Base-by-base conservation (phyloP, 2,888 invertebrate genomes). In the Escarpia spicata region DNA sequence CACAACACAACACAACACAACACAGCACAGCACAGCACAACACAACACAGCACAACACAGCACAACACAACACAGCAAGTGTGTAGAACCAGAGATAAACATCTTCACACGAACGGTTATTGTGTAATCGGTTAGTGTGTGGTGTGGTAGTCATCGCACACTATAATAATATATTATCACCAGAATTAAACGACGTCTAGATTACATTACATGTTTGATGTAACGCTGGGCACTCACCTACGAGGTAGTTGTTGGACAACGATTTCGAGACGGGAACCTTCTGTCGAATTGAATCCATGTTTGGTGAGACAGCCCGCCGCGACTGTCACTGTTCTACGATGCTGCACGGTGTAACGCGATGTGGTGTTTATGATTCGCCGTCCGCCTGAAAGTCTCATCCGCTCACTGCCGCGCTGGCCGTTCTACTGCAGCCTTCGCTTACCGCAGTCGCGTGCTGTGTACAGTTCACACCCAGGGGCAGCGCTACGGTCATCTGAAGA, bases 231-330 rank as follows among this genome's bases (percentile, higher is more conserved):
- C 75, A 75, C 75, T 75, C 75, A 75, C 75, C 75, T 3, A 75
- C 75, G 75, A 75, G 75, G 75, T 75, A 75, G 75, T 75, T 75
- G 26, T 75, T 75, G 19, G 75, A 75, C 75, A n/a, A 6, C 75
- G 75, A 75, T 26, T n/a, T 75, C 26, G 75, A 75, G 75, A 75
- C 75, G 75, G 75, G 75, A n/a, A 75, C 75, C 26, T 75, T 75
- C 75, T 75, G 75, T 75, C 75, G 75, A 75, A 75, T 75, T n/a
- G 75, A 6, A n/a, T 75, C 75, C 75, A 75, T 75, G 75, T 75
- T 75, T 26, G 75, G 75, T 26, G 75, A 52, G 15, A 6, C 75
- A 26, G 75, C 75, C n/a, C 75, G n/a, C 3, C 3, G 26, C 75
- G 75, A 75, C 75, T 26, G 75, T 75, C 75, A 75, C 75, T 52